Base-by-base conservation (phyloP, 1,140 invertebrate species). In the Ptiloglossa arizonensis region DNA sequence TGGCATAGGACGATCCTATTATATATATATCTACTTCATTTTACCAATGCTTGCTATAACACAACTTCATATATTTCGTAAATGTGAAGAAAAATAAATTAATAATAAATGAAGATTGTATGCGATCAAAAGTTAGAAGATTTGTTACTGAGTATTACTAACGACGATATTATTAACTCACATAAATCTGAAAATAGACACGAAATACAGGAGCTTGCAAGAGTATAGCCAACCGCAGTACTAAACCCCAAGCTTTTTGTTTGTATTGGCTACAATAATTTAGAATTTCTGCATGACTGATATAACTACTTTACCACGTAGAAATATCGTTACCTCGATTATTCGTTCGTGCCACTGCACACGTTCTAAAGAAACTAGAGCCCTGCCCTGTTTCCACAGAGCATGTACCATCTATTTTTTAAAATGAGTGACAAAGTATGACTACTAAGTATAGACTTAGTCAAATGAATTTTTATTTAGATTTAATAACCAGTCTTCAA, bases 171-270 rank as follows among this genome's bases (percentile, higher is more conserved):
- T 35, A 3, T 4, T 24, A 63, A 59, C 56, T 83, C 81, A 83
- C 81, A 83, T 83, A 82, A 82, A 82, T 82, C 80, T 73, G 60
- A 82, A 32, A 67, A 59, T 69, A 68, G 24, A 79, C 60, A 59
- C 63, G 60, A 79, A 44, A 63, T 62, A 71, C 71, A 54, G 64
- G 29, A 70, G 75, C 41, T 74, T 38, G 82, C 64, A 74, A 82
- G 24, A 62, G 24, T 71, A 70, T 70, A 70, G 44, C 44, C 32
- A 59, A 70, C 27, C 50, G 67, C 57, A 46, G 24, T 54, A 41
- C 44, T 71, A 77, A n/a, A 54, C 38, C 27, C 35, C n/a, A 38
- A 41, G 46, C 50, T 79, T 82, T 66, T 24, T 24, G 27, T 83
- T 82, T 64, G 54, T 62, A 72, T 24, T 32, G 22, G 15, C 50